Percentiles rank a stretch among this genome's conserved stretches.
phyloP scores from a whole-genome alignment of 2,113 vertebrate genomes.

The Platysternon megacephalum region DNA sequence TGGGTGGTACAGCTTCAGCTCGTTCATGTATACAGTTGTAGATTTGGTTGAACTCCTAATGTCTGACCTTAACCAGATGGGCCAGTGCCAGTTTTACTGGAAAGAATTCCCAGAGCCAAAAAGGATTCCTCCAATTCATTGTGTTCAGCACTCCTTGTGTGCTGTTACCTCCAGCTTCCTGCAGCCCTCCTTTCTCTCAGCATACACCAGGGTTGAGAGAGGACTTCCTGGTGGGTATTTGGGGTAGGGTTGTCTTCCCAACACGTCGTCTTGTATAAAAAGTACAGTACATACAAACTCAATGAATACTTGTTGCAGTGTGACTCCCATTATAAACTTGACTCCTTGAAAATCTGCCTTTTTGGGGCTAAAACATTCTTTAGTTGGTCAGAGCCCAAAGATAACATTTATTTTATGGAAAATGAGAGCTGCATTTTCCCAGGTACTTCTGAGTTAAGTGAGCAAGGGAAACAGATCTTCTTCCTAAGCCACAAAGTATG shows the following conservation, averaged over 20 bases:
- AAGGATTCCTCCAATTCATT: not conserved
- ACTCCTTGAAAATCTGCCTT: not conserved
- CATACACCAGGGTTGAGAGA: not conserved
- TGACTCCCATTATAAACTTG: not conserved
- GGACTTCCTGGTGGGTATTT: not conserved
- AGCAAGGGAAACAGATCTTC: not conserved
- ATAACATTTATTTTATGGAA: not conserved
- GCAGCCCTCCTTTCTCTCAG: not conserved
- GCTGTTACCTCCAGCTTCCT: not conserved
- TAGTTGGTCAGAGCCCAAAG: not conserved
- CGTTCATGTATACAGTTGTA: not conserved
- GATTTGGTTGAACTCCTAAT: not conserved
- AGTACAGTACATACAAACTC: accelerated
- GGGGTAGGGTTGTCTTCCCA: not conserved
- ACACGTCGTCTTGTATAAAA: not conserved
- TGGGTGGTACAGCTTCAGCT: not conserved
- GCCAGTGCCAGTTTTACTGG: not conserved
- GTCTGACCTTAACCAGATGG: not conserved
- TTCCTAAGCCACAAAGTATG: not conserved
- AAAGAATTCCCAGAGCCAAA: not conserved
- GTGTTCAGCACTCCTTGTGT: not conserved
- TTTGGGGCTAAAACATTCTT: not conserved
- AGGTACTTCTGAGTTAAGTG: not conserved
- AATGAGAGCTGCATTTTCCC: not conserved
- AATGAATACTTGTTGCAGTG: not conserved